Base-by-base conservation (phyloP, 2,888 invertebrate species). In the Tortricodes alternella region DNA sequence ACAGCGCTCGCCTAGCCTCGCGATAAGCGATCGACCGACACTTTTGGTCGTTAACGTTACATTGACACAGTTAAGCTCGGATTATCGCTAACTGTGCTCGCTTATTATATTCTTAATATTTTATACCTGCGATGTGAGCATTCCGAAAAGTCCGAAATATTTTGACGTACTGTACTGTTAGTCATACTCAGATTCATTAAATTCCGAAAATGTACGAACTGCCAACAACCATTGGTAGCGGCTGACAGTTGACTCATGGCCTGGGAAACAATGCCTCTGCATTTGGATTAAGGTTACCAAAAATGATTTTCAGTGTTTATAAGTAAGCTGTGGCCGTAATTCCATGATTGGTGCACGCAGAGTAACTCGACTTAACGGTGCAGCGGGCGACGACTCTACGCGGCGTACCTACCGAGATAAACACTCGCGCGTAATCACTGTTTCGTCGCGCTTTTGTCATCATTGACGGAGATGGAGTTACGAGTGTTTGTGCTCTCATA, bases 351-450 rank as follows among this genome's bases (percentile, higher is more conserved):
- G 52, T 58, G 65, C 53, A 29, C 63, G 70, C 65, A 43, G 41
- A 43, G 27, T 48, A 38, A 48, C 55, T 39, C 48, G 41, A 21
- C 29, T 48, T 89, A 89, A 89, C 89, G 75, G 76, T 89, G 71
- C 70, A 58, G 78, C 81, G 88, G 86, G 74, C 89, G 84, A 75
- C 87, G 89, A 88, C 89, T 79, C 74, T 73, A 68, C 72, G 62
- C 66, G 67, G 65, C 69, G 68, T 63, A 68, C 66, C 69, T 13
- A 8, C 34, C 24, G 8, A 34, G 48, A 49, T 49, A 49, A 49
- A 41, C 21, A 23, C 48, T 39, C 18, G 39, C 34, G 46, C n/a
- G n/a, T n/a, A n/a, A n/a, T n/a, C n/a, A n/a, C n/a, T n/a, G n/a
- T 23, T 39, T 16, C 46, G 48, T 39, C 39, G 46, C 34, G 24